phyloP scores from a whole-genome alignment of 2,888 invertebrate species.

The Onthophagus sagittarius region DNA sequence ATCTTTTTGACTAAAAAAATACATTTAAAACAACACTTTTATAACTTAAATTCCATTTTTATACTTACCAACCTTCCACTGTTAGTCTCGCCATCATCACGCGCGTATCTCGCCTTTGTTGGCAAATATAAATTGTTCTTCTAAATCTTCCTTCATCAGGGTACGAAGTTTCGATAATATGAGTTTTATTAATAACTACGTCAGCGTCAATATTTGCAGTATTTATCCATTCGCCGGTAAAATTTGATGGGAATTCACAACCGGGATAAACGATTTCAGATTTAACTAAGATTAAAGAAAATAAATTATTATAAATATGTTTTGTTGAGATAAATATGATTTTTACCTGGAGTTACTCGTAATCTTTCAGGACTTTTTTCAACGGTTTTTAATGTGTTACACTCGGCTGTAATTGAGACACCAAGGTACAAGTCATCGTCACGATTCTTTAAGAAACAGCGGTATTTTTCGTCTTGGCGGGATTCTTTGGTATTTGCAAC shows the following conservation, averaged over 20 bases:
- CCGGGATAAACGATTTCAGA: constrained; percentile 86
- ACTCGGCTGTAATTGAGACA: constrained; percentile 90
- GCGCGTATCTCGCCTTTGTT: constrained; percentile 84
- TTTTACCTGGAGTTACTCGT: constrained; percentile 72
- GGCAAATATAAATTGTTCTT: constrained; percentile 89
- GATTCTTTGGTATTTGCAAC: constrained; percentile 97
- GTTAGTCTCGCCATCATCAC: constrained; percentile 96
- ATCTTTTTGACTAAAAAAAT: constrained; percentile 80
- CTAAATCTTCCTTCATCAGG: constrained; percentile 88
- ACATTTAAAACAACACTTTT: constrained; percentile 17
- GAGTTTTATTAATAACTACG: constrained; percentile 90
- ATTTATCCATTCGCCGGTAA: constrained; percentile 93
- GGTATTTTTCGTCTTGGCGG: constrained; percentile 88
- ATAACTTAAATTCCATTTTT: not conserved
- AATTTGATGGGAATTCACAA: constrained; percentile 90
- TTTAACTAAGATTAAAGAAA: constrained; percentile 52
- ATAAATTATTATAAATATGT: not conserved
- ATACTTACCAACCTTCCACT: constrained; percentile 81
- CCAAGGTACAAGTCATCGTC: constrained; percentile 91
- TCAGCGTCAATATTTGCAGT: constrained; percentile 96
- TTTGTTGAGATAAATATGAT: not conserved
- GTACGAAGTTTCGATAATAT: constrained; percentile 92
- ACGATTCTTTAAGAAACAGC: constrained; percentile 91
- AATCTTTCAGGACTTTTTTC: constrained; percentile 91
- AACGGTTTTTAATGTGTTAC: constrained; percentile 86